phyloP scores from a whole-genome alignment of 2,797 vertebrate species.

The Labroides dimidiatus region DNA sequence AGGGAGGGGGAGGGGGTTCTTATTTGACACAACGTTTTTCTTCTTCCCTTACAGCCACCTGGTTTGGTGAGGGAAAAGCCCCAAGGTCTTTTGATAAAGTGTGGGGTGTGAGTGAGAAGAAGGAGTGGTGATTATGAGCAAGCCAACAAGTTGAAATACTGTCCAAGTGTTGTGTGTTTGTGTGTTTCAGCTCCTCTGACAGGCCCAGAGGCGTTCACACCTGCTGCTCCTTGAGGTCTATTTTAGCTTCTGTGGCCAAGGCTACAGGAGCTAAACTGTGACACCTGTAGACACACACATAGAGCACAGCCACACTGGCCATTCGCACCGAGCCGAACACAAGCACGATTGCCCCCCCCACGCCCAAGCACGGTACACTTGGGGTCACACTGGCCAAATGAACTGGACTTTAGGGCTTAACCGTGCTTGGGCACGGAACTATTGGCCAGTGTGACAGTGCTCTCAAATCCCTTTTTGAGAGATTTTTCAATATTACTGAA shows the following conservation, averaged over 20 bases:
- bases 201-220: slow-evolving; percentile 71
- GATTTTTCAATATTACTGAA: neutral
- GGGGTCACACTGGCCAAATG: no score
- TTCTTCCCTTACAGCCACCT: slow-evolving; percentile 65
- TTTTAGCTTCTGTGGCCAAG: slow-evolving; percentile 60
- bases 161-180: slow-evolving; percentile 43
- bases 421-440: no score
- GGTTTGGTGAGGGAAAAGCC: slow-evolving; percentile 63
- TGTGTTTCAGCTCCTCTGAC: slow-evolving; percentile 29
- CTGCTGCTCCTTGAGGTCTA: slow-evolving; percentile 64
- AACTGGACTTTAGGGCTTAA: no score
- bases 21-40: slow-evolving; percentile 57
- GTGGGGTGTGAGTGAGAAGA: slow-evolving; percentile 62
- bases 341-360: no score
- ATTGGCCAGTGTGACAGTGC: no score
- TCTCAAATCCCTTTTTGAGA: no score
- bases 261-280: slow-evolving; percentile 48
- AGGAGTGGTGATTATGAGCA: slow-evolving; percentile 53
- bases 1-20: slow-evolving; percentile 7
- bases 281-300: slow-evolving; percentile 51
- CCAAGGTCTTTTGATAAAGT: slow-evolving; percentile 61
- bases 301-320: no score
- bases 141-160: slow-evolving; percentile 57
- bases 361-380: no score
- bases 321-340: no score